Percentiles rank a stretch among this genome's conserved stretches.
phyloP scores from a whole-genome alignment of 2,113 vertebrate genomes.

The Struthidea cinerea region DNA sequence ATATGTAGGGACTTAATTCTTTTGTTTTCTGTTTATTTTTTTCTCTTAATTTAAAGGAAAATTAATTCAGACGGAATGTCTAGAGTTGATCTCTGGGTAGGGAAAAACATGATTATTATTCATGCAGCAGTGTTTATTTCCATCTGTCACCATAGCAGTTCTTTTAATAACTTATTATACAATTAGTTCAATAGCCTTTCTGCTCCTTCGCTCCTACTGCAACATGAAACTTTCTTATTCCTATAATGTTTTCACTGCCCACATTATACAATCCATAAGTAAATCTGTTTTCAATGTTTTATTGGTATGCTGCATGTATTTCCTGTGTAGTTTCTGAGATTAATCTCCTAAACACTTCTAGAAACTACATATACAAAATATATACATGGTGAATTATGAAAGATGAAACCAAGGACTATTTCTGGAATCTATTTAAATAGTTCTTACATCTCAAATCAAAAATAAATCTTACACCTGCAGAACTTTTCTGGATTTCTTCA shows the following conservation, averaged over 20 bases:
- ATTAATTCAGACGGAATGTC: constrained; percentile 68
- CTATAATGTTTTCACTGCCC: neutral
- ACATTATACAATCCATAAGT: neutral
- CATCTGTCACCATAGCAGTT: constrained; percentile 59
- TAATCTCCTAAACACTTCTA: neutral
- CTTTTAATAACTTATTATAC: constrained; percentile 61
- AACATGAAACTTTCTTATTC: neutral
- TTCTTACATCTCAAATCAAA: neutral
- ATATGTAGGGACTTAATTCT: neutral
- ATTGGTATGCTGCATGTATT: neutral
- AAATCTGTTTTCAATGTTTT: neutral
- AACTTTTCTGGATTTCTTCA: neutral
- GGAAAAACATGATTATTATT: constrained; percentile 63
- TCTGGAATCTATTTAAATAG: neutral
- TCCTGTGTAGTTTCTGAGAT: neutral
- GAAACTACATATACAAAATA: neutral
- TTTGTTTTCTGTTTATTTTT: constrained; percentile 48
- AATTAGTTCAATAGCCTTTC: constrained; percentile 55
- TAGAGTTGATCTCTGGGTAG: constrained; percentile 63
- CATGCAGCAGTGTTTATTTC: constrained; percentile 64
- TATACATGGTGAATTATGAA: neutral
- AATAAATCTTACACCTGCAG: neutral
- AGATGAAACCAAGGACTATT: neutral
- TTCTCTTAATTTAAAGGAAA: constrained; percentile 60
- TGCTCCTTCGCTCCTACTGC: neutral